These are phyloP conservation scores for Popillia japonica DNA, from an alignment of 1,140 invertebrate species.

Conservation along the genomic window DNA sequence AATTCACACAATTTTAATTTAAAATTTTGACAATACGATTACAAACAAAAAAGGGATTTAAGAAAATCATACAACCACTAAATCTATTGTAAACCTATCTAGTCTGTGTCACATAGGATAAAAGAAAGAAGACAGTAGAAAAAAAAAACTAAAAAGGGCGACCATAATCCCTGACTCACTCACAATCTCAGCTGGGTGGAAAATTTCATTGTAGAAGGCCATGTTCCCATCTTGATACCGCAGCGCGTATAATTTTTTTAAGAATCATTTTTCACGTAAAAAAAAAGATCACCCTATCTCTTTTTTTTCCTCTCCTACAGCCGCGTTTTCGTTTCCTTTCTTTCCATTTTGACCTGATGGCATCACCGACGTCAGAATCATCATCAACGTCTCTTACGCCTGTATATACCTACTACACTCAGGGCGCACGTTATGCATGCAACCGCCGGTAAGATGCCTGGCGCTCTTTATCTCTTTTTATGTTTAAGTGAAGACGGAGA, in stretches of 20 bases:
- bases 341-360: background rate
- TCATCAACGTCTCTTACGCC: background rate
- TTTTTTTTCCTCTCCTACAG: background rate
- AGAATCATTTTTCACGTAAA: conserved; percentile 1
- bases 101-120: no score
- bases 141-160: background rate
- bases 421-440: no score
- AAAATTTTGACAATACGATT: no score
- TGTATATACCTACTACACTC: background rate
- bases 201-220: conserved; percentile 10
- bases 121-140: background rate
- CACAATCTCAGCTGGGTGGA: background rate
- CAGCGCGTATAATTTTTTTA: conserved; percentile 7
- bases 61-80: no score
- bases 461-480: no score
- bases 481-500: no score
- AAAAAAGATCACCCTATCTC: background rate
- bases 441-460: no score
- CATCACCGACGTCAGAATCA: background rate
- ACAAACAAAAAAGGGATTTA: no score
- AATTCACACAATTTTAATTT: no score
- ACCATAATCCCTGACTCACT: conserved; percentile 9
- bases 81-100: no score
- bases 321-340: background rate
- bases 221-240: background rate